Conservation (phyloP, 2,797 vertebrate genomes). For the Onychomys leucogaster region DNA sequence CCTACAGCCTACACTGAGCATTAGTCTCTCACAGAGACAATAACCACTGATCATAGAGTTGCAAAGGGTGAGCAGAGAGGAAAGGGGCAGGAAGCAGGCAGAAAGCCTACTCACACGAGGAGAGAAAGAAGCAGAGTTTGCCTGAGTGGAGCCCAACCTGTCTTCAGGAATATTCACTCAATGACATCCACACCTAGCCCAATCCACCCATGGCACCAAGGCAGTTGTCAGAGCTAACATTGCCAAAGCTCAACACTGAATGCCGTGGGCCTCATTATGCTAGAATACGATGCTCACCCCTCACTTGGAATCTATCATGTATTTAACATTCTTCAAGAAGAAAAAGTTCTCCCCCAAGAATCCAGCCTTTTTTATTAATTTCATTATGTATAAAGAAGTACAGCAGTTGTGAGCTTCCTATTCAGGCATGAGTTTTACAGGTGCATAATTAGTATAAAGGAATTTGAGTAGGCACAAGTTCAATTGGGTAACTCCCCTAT, state of each 20-base stretch:
- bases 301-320: background rate
- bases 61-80: background rate
- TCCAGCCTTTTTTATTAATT: no score
- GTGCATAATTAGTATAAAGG: background rate
- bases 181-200: no score
- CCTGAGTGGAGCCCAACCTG: no score
- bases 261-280: fast-evolving
- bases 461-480: background rate
- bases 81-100: fast-evolving
- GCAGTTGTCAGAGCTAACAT: background rate
- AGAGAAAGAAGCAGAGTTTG: background rate
- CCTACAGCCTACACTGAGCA: no score
- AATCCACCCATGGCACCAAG: background rate
- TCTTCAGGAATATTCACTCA: background rate
- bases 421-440: background rate
- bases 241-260: fast-evolving
- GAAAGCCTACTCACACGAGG: background rate
- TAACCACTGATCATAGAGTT: fast-evolving
- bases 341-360: background rate
- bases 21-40: no score
- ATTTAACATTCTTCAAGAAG: background rate
- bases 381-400: fast-evolving
- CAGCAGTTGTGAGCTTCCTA: background rate
- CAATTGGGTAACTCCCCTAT: background rate
- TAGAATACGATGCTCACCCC: no score